Percentiles rank a stretch among this genome's conserved stretches.
Evolutionary conservation across 2,888 invertebrate species (phyloP).

Genomic region (Spilarctia lutea): DNA sequence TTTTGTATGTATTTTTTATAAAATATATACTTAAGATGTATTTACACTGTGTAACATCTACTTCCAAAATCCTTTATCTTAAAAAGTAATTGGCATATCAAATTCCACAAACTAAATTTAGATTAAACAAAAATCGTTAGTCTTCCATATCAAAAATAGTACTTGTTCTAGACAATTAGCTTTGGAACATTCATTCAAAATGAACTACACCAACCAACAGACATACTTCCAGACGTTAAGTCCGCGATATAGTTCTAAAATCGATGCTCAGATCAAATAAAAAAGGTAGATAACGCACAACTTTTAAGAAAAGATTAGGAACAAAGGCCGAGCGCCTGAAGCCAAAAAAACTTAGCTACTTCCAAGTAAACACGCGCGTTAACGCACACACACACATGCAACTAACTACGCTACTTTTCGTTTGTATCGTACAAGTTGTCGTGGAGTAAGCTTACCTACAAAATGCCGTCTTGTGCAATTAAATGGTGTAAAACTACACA

Average conservation of each 20-base stretch:
- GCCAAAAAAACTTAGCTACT: too few species aligned
- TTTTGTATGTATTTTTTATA: conserved; percentile 86
- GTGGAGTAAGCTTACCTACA: too few species aligned
- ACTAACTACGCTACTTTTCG: too few species aligned
- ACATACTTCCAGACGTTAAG: conserved; percentile 37
- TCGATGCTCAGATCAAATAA: too few species aligned
- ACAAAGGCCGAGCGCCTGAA: too few species aligned
- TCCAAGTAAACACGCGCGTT: too few species aligned
- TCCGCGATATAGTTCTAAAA: conserved; percentile 12
- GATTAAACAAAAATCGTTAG: conserved; percentile 74
- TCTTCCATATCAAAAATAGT: conserved; percentile 87
- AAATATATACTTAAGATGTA: conserved; percentile 81
- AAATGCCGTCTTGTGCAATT: too few species aligned
- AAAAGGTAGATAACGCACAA: too few species aligned
- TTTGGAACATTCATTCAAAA: conserved; percentile 49
- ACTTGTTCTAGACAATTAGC: conserved; percentile 74
- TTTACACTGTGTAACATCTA: conserved; percentile 81
- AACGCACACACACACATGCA: too few species aligned
- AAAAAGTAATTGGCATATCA: conserved; percentile 85
- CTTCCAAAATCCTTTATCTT: conserved; percentile 80
- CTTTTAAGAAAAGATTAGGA: too few species aligned
- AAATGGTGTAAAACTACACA: too few species aligned
- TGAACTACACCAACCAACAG: conserved; percentile 44
- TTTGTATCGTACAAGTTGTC: too few species aligned
- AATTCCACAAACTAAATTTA: conserved; percentile 83